Evolutionary conservation across 2,888 invertebrate species (phyloP), one percentile per base, ranked within the genome.

Genomic region (Parnassius mnemosyne): DNA sequence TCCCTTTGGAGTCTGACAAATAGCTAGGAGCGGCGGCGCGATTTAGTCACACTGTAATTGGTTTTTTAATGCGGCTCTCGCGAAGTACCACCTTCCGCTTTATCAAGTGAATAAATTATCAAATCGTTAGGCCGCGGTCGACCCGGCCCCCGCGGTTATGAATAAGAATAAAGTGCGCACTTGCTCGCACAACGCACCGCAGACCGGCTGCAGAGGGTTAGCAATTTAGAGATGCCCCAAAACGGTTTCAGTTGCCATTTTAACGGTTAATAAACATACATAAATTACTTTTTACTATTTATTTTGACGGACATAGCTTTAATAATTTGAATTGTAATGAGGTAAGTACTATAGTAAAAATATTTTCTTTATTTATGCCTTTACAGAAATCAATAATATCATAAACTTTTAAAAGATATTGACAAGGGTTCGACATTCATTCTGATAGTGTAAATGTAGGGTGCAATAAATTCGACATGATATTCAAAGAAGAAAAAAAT

Each of bases 51-150:
- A 83, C 83, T 87, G 87, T 91, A 91, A 91, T 91, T 91, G 91
- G 89, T 89, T 91, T 91, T 91, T 91, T 91, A 91, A 90, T 90
- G 85, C 89, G 81, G 82, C 77, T 81, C 81, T 83, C 83, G 88
- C 85, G 82, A 85, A 88, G 89, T 90, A 89, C 87, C 85, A 84
- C 84, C 89, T 88, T 89, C 85, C 87, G 85, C 87, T 87, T 86
- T 90, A 91, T 90, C 87, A 87, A 91, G 89, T 89, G 91, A 90
- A 91, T 91, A 89, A 87, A 90, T 91, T 91, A 91, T 89, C 90
- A 91, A 91, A 89, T 89, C 88, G 89, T 90, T 87, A 84, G 85
- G 83, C 77, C 79, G 87, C 81, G 84, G 84, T 78, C 80, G 81
- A 70, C 70, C 69, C 80, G 76, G 75, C 80, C 85, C 85, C 79